Evolutionary conservation across 1,140 invertebrate genomes (phyloP).

Genomic region (Lasioglossum baleicum): DNA sequence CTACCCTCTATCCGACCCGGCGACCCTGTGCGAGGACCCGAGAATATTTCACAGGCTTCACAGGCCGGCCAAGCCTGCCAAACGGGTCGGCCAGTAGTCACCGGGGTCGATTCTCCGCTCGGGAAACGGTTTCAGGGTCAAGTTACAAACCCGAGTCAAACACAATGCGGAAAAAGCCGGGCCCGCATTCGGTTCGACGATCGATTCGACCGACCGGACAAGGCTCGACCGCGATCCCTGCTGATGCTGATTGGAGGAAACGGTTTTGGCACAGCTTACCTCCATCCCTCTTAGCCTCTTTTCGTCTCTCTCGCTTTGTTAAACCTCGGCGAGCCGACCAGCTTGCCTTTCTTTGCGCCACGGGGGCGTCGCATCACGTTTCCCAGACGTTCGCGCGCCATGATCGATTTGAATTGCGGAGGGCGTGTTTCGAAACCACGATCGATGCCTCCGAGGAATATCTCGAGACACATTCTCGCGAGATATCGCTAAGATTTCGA

Average conservation of each 20-base stretch:
- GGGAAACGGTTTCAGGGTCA: slow-evolving; percentile 29
- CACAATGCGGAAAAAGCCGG: slow-evolving; percentile 10
- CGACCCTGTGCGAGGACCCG: slow-evolving; percentile 10
- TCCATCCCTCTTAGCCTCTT: too few relatives aligned
- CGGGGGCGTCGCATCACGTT: too few relatives aligned
- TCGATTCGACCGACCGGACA: background rate
- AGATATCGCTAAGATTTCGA: too few relatives aligned
- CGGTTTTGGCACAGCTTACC: background rate
- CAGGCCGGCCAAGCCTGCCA: slow-evolving; percentile 2
- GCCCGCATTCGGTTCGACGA: background rate
- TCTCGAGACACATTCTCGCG: too few relatives aligned
- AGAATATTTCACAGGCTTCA: slow-evolving; percentile 49
- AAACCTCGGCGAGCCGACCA: background rate
- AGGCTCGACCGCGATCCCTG: background rate
- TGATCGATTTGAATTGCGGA: background rate
- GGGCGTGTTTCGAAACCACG: background rate
- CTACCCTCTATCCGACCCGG: too few relatives aligned
- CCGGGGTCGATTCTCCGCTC: slow-evolving; percentile 36
- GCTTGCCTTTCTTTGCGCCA: background rate
- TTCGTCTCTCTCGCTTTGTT: too few relatives aligned
- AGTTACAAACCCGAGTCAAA: slow-evolving; percentile 16
- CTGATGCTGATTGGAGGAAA: background rate
- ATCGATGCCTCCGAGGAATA: too few relatives aligned
- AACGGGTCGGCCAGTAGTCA: slow-evolving; percentile 36
- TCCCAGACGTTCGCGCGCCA: background rate